Conservation (phyloP, 2,888 invertebrate genomes). For the Gortyna flavago region DNA sequence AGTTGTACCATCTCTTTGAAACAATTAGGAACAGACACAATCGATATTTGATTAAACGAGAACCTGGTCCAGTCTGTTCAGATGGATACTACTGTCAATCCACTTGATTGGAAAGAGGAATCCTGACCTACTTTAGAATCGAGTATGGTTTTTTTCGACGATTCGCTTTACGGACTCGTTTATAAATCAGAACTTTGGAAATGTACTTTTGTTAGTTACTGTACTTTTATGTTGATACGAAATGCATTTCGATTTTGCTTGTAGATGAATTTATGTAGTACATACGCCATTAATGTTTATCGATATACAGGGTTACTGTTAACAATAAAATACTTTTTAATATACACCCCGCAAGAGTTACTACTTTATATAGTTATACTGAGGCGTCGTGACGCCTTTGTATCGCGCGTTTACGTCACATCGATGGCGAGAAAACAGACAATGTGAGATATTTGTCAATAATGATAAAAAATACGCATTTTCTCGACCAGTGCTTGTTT, state of each 20-base stretch:
- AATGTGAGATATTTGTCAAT: not conserved
- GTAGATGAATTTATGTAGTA: not conserved
- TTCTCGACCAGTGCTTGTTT: not conserved
- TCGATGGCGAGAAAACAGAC: not conserved
- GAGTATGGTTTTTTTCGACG: constrained; percentile 25
- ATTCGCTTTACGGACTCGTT: not conserved
- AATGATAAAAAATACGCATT: not conserved
- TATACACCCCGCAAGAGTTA: not conserved
- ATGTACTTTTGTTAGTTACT: not conserved
- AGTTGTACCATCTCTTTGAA: constrained; percentile 26
- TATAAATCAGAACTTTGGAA: constrained; percentile 15
- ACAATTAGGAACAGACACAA: constrained; percentile 57
- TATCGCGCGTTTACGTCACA: too few relatives aligned
- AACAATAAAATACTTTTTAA: not conserved
- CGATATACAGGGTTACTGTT: not conserved
- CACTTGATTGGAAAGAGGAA: constrained; percentile 51
- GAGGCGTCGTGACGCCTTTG: too few relatives aligned
- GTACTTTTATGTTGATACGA: not conserved
- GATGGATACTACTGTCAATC: constrained; percentile 53
- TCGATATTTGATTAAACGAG: constrained; percentile 60
- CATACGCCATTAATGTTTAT: not conserved
- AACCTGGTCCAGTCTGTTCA: constrained; percentile 27
- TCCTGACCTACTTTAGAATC: constrained; percentile 52
- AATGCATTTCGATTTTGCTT: not conserved
- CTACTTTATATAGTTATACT: too few relatives aligned